Percentiles rank a stretch among this genome's conserved stretches.
These are phyloP conservation scores for Hepsetus odoe DNA, from an alignment of 2,113 vertebrate genomes.

Conservation along the genomic window DNA sequence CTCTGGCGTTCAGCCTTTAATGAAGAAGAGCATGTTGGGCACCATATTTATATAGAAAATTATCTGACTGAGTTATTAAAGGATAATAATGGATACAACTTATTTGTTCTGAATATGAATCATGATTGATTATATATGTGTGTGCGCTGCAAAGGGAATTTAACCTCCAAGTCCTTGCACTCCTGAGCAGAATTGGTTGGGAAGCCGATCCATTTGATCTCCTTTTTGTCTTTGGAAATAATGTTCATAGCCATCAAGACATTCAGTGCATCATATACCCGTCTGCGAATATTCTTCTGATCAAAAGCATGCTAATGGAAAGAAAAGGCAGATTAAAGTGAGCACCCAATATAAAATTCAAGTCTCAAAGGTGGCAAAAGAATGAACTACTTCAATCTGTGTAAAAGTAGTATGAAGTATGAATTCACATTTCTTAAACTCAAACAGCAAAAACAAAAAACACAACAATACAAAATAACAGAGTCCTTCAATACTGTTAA, in stretches of 20 bases:
- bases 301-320: constrained; percentile 86
- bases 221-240: constrained; percentile 99
- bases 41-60: too few species aligned
- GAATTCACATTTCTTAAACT: too few species aligned
- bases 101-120: too few species aligned
- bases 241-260: constrained; percentile 99
- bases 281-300: constrained; percentile 97
- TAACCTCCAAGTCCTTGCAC: constrained; percentile 96
- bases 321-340: not conserved
- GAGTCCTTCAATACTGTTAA: too few species aligned
- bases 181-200: constrained; percentile 99
- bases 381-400: not conserved
- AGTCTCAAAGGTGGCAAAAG: not conserved
- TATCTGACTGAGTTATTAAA: too few species aligned
- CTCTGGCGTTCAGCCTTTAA: constrained; percentile 90
- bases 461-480: too few species aligned
- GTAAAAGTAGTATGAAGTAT: too few species aligned
- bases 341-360: not conserved
- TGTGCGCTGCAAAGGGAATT: not conserved
- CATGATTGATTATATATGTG: too few species aligned
- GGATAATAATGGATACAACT: too few species aligned
- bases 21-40: not conserved
- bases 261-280: constrained; percentile 96
- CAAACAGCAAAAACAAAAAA: too few species aligned
- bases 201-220: constrained; percentile 97